Conservation (phyloP, 1,140 invertebrate genomes). For the Spodoptera frugiperda region DNA sequence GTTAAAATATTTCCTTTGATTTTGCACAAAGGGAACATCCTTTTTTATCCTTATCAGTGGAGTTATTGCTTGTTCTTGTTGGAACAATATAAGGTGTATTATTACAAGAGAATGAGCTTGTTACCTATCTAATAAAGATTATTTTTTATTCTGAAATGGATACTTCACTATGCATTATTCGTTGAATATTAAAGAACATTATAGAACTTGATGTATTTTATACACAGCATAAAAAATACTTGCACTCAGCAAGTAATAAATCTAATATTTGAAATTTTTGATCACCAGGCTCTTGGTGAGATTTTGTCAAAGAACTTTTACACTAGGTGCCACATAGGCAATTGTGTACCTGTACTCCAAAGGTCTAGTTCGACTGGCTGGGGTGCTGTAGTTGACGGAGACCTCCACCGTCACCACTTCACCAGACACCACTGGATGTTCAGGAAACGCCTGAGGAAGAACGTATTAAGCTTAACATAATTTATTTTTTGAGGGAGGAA, state of each 20-base stretch:
- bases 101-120: no score
- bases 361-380: constrained; percentile 66
- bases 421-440: constrained; percentile 56
- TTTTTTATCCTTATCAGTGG: constrained; percentile 10
- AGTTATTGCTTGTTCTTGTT: neutral
- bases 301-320: no score
- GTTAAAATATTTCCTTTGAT: constrained; percentile 1
- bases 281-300: neutral
- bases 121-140: no score
- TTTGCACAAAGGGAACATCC: neutral
- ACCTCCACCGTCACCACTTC: constrained; percentile 68
- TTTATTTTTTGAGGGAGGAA: no score
- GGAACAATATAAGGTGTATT: neutral
- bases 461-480: neutral
- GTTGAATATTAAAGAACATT: no score
- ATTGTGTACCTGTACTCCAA: constrained; percentile 75
- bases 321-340: no score
- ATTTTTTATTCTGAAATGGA: neutral
- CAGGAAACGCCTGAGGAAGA: constrained; percentile 65
- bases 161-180: no score
- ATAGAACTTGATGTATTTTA: no score
- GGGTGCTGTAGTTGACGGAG: constrained; percentile 78
- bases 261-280: no score
- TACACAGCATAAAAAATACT: no score
- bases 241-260: no score